phyloP scores from a whole-genome alignment of 2,113 vertebrate genomes.

The Stegastes partitus region DNA sequence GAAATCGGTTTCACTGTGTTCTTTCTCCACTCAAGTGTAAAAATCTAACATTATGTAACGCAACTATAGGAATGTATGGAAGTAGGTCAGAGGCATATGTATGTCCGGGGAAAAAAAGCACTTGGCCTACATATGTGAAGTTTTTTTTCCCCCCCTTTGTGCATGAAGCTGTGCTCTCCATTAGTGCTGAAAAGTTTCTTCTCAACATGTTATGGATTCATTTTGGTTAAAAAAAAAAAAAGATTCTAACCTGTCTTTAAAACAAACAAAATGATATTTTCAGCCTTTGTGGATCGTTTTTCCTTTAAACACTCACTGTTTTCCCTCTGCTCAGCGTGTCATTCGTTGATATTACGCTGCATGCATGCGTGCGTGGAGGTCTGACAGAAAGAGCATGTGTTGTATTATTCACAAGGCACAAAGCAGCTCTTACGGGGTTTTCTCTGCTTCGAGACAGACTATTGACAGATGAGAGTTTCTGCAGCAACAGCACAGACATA shows the following conservation, averaged over 20 bases:
- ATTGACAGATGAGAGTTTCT: slow-evolving; percentile 5
- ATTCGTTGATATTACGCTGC: slow-evolving; percentile 39
- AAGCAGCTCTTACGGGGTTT: slow-evolving; percentile 16
- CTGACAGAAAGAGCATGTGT: slow-evolving; percentile 26
- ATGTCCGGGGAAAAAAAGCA: not conserved
- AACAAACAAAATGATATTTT: slow-evolving; percentile 29
- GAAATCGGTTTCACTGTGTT: not conserved
- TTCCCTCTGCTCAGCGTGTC: slow-evolving; percentile 4
- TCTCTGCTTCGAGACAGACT: slow-evolving; percentile 32
- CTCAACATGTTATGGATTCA: not conserved
- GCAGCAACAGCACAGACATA: slow-evolving; percentile 10
- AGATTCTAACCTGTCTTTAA: too few species aligned
- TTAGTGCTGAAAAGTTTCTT: not conserved
- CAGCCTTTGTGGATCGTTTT: not conserved
- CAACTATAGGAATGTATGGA: slow-evolving; percentile 12
- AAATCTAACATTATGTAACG: slow-evolving; percentile 38
- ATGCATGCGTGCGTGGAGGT: slow-evolving; percentile 9
- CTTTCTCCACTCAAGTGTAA: slow-evolving; percentile 4
- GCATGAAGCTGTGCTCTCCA: not conserved
- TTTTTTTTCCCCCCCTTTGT: not conserved
- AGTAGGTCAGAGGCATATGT: slow-evolving; percentile 30
- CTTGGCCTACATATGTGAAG: not conserved
- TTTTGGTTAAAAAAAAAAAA: not conserved
- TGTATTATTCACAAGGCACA: slow-evolving; percentile 42
- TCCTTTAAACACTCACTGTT: slow-evolving; percentile 24